Base-by-base conservation (phyloP, 2,888 invertebrate species). In the Galeruca laticollis region DNA sequence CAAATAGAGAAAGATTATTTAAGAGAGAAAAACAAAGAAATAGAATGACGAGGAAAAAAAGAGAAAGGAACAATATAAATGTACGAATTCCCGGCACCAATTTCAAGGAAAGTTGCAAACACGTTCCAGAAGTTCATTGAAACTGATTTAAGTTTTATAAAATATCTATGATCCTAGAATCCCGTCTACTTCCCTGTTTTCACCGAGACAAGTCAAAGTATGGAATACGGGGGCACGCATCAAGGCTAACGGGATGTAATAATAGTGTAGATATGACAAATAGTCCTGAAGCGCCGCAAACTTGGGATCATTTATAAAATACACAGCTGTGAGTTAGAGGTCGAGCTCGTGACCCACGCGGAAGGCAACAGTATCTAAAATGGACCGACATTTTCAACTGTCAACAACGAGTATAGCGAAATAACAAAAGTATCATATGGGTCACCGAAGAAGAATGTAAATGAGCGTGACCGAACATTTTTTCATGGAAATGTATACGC, bases 271-370 rank as follows among this genome's bases (percentile, higher is more conserved):
- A 84, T 85, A 84, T 86, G 85, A 86, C 85, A 86, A 86, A 86
- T 85, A 83, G 85, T 82, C 80, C 82, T 83, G 82, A 84, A 84
- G 84, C 84, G 84, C 84, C 84, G 81, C 85, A 84, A 85, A 85
- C 83, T 84, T 84, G 80, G 82, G 82, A 85, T 84, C 86, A 85
- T 86, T 86, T 86, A 86, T 86, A 85, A 86, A 82, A 85, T 81
- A 84, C 86, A 84, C 85, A 85, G 85, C 84, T 85, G 85, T 78
- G 77, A 79, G 78, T 77, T 80, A 78, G 78, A 81, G 81, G 82
- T 82, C 81, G 80, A 77, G 77, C 76, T 79, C 78, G 82, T 82
- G 83, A 82, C 82, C 81, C 79, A 81, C 78, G 77, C 77, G 37
- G n/a, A 31, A n/a, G 21, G n/a, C 40, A 62, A 52, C 15, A 13